A percentile compares a stretch with the other conserved stretches of the same genome.
Evolutionary conservation across 2,888 invertebrate species (phyloP).

Genomic region (Spisula solida): DNA sequence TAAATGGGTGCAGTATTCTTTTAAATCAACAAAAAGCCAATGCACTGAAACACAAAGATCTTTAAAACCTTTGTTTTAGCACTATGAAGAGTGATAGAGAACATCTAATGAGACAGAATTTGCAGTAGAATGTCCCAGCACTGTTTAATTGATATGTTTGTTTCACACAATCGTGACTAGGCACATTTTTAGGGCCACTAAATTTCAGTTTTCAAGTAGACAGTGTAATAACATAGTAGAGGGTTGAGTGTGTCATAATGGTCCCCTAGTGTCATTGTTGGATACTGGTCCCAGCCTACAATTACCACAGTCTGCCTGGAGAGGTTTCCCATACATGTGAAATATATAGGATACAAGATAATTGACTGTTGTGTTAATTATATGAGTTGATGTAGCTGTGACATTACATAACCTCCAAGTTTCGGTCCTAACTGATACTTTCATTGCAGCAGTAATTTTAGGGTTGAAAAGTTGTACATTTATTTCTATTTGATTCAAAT

Average conservation of each 20-base stretch:
- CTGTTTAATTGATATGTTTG: background rate
- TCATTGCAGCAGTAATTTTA: background rate
- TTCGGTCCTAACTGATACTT: background rate
- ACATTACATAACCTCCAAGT: conserved; percentile 1
- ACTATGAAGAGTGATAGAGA: background rate
- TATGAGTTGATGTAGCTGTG: background rate
- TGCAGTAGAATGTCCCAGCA: background rate
- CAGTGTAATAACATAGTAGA: background rate
- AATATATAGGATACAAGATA: conserved; percentile 23
- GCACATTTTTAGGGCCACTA: background rate
- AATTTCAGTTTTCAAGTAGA: conserved; percentile 4
- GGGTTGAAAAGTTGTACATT: background rate
- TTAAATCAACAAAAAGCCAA: too few species aligned
- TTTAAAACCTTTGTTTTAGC: background rate
- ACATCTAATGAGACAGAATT: background rate
- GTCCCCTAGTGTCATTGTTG: background rate
- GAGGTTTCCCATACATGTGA: conserved; percentile 1
- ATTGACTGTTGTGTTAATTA: conserved; percentile 16
- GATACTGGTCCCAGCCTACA: background rate
- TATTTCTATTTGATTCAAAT: conserved; percentile 3
- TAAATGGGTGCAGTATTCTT: too few species aligned
- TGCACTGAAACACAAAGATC: too few species aligned
- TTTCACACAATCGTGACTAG: background rate
- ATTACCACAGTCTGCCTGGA: background rate
- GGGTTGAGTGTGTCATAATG: background rate